A percentile compares a stretch with the other conserved stretches of the same genome.
phyloP scores from a whole-genome alignment of 2,113 vertebrate genomes.

The Shinisaurus crocodilurus region DNA sequence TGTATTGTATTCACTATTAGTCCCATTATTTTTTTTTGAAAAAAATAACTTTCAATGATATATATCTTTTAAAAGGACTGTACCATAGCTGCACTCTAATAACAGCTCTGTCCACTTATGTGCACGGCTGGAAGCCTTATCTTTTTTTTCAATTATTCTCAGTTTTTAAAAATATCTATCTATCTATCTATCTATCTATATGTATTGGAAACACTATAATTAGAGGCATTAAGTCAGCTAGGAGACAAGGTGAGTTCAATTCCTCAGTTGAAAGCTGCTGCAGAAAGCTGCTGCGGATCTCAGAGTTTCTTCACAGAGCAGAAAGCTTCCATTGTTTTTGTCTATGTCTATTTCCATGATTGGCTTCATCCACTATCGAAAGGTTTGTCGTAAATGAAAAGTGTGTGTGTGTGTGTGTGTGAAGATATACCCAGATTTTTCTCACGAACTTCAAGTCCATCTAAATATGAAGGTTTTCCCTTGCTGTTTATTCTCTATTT shows the following conservation, averaged over 20 bases:
- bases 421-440: background rate
- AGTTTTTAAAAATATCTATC: slow-evolving; percentile 20
- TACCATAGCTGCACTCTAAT: slow-evolving; percentile 38
- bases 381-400: slow-evolving; percentile 43
- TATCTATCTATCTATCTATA: slow-evolving; percentile 1
- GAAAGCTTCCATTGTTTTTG: slow-evolving; percentile 28
- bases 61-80: slow-evolving; percentile 38
- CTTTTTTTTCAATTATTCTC: accelerated
- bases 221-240: slow-evolving; percentile 62
- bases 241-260: slow-evolving; percentile 43
- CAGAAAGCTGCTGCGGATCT: slow-evolving; percentile 46
- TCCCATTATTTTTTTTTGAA: background rate
- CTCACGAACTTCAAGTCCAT: slow-evolving; percentile 41
- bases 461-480: slow-evolving; percentile 17
- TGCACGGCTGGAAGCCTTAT: slow-evolving; percentile 1
- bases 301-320: slow-evolving; percentile 46
- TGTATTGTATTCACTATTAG: slow-evolving; percentile 37
- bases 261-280: slow-evolving; percentile 60
- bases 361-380: slow-evolving; percentile 25
- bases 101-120: slow-evolving; percentile 24
- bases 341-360: slow-evolving; percentile 42
- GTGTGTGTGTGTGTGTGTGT: too few relatives aligned
- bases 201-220: slow-evolving; percentile 52
- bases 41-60: background rate
- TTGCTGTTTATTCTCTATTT: slow-evolving; percentile 52